Percentiles rank a stretch among this genome's conserved stretches.
These are phyloP conservation scores for Hemicordylus capensis DNA, from an alignment of 2,113 vertebrate species.

Conservation along the genomic window DNA sequence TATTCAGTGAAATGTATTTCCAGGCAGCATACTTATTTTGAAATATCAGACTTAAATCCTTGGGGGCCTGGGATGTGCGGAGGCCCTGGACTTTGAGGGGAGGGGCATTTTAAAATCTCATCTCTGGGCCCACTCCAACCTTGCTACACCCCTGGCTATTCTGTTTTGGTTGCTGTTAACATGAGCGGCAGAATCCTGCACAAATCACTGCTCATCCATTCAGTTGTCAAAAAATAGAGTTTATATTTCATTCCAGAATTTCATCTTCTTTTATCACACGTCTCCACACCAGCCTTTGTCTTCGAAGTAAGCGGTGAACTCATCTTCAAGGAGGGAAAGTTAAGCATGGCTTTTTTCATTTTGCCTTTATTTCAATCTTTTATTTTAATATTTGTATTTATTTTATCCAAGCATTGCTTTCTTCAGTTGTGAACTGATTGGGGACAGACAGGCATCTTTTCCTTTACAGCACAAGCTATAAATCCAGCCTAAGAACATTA, in stretches of 20 bases:
- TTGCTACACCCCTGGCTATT: too few species aligned
- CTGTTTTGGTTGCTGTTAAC: not conserved
- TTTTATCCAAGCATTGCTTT: not conserved
- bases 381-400: not conserved
- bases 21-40: too few species aligned
- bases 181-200: not conserved
- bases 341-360: not conserved
- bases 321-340: too few species aligned
- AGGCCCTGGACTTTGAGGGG: too few species aligned
- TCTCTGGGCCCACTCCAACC: too few species aligned
- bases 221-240: not conserved
- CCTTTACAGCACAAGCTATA: not conserved
- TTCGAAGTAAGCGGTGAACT: not conserved
- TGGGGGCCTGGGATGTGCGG: too few species aligned
- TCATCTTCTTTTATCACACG: not conserved
- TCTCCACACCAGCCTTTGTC: not conserved
- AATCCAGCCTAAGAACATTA: not conserved
- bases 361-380: not conserved
- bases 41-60: too few species aligned
- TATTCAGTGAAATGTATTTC: too few species aligned
- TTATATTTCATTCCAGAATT: not conserved
- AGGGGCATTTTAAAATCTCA: too few species aligned
- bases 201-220: not conserved
- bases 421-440: not conserved
- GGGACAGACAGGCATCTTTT: not conserved